Evolutionary conservation across 2,113 vertebrate genomes (phyloP).

Genomic region (Heteronetta atricapilla): DNA sequence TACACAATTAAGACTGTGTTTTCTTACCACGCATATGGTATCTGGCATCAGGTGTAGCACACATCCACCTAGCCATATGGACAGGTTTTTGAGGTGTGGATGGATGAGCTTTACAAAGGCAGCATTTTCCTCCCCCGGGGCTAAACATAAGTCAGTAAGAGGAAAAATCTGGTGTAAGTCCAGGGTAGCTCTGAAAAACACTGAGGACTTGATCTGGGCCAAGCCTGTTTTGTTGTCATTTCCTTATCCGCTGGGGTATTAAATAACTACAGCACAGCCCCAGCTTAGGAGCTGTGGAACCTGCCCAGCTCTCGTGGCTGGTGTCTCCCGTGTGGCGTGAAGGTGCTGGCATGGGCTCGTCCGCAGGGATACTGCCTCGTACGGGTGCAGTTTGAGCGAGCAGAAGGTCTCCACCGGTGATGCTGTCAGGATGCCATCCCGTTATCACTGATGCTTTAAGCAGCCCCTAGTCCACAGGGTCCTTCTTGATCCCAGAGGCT

Average conservation of each 20-base stretch:
- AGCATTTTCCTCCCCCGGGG: not conserved
- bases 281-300: not conserved
- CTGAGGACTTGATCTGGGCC: not conserved
- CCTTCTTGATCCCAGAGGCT: not conserved
- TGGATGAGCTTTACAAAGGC: not conserved
- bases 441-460: not conserved
- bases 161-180: not conserved
- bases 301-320: not conserved
- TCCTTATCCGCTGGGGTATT: not conserved
- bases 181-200: not conserved
- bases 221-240: not conserved
- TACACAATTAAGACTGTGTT: not conserved
- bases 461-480: fast-evolving
- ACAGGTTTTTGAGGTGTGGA: not conserved
- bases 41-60: not conserved
- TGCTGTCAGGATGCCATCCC: not conserved
- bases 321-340: fast-evolving
- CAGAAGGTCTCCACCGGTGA: not conserved
- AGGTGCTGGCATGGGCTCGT: not conserved
- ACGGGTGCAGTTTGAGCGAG: not conserved
- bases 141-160: not conserved
- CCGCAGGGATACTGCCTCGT: fast-evolving
- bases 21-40: not conserved
- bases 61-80: not conserved
- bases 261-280: not conserved